Evolutionary conservation across 2,113 vertebrate species (phyloP), one percentile per base, ranked within the genome.

Genomic region (Vulpes lagopus): DNA sequence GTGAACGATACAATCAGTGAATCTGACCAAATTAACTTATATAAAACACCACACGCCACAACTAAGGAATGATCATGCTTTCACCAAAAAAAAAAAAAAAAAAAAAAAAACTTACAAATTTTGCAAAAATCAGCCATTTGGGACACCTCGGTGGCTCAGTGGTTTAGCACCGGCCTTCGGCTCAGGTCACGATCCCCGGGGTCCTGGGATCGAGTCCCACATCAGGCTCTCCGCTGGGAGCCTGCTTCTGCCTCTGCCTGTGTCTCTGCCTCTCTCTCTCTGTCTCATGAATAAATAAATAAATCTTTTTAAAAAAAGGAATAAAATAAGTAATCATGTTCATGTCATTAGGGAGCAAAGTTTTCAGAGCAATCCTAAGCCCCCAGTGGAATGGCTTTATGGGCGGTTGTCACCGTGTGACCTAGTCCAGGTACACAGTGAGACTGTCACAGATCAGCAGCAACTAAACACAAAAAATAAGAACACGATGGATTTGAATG

Each of bases 381-480:
- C 16, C 3, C n/a, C 57, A 43, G 30, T 67, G 57, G 49, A 57
- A 84, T 0, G 59, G 55, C 55, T 74, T 62, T 7, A 25, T 0
- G 11, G 16, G 20, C 1, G 1, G 8, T 3, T 23, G 69, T 17
- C 25, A 8, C 73, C 7, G 38, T 4, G 23, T 11, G 14, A 0
- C 8, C 8, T 15, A 49, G 43, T 22, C 43, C 14, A 49, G 73
- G 23, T 9, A 27, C 73, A 9, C 43, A 16, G 43, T 49, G 23
- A 74, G 59, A 49, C 2, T 11, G 19, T n/a, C 35, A 64, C 5
- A 15, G 6, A 27, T 32, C 4, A 62, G 60, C 60, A 43, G 43
- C 89, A 53, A 69, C 17, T 3, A 74, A 88, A 83, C 15, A 60
- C 17, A 27, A 19, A n/a, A 74, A 51, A 11, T 3, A 11, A 17